A percentile compares a stretch with the other conserved stretches of the same genome.
phyloP scores from a whole-genome alignment of 1,140 invertebrate genomes.

The Lepidostoma basale region DNA sequence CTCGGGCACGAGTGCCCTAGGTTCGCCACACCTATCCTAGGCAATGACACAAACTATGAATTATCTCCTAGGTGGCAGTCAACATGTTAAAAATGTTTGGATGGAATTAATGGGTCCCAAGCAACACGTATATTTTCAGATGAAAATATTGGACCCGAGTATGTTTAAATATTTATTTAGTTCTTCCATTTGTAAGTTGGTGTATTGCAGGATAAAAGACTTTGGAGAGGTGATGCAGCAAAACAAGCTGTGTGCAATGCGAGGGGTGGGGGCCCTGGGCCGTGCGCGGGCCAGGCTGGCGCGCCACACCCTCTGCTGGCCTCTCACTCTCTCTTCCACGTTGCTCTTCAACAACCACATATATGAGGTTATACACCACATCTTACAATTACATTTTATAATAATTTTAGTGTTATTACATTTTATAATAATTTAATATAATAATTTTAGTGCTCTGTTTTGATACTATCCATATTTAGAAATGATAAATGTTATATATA shows the following conservation, averaged over 20 bases:
- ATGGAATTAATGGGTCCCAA: neutral
- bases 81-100: neutral
- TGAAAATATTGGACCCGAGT: too few relatives aligned
- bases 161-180: too few relatives aligned
- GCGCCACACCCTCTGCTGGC: constrained; percentile 88
- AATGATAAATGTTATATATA: too few relatives aligned
- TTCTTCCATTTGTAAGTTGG: too few relatives aligned
- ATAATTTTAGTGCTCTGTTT: too few relatives aligned
- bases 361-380: constrained; percentile 19
- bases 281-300: constrained; percentile 74
- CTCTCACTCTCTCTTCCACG: constrained; percentile 88
- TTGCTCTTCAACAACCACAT: constrained; percentile 76
- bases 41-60: neutral
- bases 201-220: constrained; percentile 70
- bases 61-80: too few relatives aligned
- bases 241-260: constrained; percentile 77
- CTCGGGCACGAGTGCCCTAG: neutral
- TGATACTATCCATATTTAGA: too few relatives aligned
- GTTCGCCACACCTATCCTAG: neutral
- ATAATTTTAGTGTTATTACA: too few relatives aligned
- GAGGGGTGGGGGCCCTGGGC: constrained; percentile 59
- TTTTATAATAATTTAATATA: too few relatives aligned
- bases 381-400: constrained; percentile 20
- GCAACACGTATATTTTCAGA: neutral
- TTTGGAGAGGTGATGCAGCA: constrained; percentile 88